Evolutionary conservation across 2,797 vertebrate genomes (phyloP).

Genomic region (Urosaurus nigricauda): DNA sequence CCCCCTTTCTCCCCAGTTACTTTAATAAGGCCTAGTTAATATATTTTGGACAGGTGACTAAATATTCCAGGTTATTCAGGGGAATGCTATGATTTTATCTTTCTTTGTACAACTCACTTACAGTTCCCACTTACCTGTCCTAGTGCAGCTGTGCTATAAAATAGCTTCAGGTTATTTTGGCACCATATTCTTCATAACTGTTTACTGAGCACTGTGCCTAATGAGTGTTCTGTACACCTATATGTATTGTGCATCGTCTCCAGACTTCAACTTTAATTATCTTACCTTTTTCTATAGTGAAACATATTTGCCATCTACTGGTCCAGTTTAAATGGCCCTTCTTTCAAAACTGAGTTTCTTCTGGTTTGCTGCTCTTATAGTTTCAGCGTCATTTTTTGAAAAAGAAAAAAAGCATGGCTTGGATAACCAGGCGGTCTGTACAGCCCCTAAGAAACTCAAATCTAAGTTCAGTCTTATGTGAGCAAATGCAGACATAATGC

Average conservation of each 20-base stretch:
- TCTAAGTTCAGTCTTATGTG: background rate
- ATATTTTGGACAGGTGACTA: background rate
- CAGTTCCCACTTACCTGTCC: constrained; percentile 2
- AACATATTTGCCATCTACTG: constrained; percentile 45
- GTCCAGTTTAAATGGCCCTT: constrained; percentile 33
- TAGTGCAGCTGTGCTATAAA: background rate
- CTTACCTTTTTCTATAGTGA: constrained; percentile 45
- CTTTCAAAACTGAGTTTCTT: constrained; percentile 29
- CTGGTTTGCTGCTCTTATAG: constrained; percentile 48
- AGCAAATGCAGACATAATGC: constrained; percentile 7
- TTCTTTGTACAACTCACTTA: constrained; percentile 17
- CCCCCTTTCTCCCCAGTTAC: background rate
- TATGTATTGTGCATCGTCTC: constrained; percentile 51
- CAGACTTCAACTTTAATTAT: constrained; percentile 58
- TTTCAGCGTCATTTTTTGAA: constrained; percentile 1
- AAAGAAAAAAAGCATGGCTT: background rate
- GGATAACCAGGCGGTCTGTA: background rate
- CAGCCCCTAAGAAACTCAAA: constrained; percentile 15
- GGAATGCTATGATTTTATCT: background rate
- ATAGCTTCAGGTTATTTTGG: constrained; percentile 17
- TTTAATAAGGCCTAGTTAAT: background rate
- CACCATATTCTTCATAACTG: constrained; percentile 39
- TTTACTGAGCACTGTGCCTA: constrained; percentile 50
- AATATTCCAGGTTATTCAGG: background rate
- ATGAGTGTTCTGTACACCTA: constrained; percentile 53